These are phyloP conservation scores for Spizaetus ornatus DNA, from an alignment of 2,113 vertebrate genomes.

Conservation along the genomic window DNA sequence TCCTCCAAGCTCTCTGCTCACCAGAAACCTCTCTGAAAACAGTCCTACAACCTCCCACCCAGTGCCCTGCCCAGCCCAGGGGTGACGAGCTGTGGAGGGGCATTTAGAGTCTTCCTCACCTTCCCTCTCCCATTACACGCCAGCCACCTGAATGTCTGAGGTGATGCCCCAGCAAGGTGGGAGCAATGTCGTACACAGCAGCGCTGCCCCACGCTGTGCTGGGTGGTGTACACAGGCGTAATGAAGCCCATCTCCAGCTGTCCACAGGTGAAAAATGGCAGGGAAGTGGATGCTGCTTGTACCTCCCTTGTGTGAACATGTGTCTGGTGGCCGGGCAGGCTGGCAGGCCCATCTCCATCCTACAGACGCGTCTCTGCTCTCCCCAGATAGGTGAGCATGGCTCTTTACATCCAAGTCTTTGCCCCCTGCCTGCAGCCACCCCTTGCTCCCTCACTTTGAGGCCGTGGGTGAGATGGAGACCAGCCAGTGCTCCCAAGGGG, in stretches of 20 bases:
- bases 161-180: not conserved
- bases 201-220: fast-evolving
- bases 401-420: not conserved
- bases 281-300: not conserved
- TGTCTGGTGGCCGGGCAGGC: fast-evolving
- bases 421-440: not conserved
- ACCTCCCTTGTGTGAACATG: fast-evolving
- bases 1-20: not conserved
- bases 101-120: not conserved
- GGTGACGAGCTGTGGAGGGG: not conserved
- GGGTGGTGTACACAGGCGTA: fast-evolving
- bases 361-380: not conserved
- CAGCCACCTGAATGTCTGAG: not conserved
- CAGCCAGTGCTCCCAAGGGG: not conserved
- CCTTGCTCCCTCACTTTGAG: not conserved
- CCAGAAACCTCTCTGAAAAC: not conserved
- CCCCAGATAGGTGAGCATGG: not conserved
- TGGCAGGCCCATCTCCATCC: not conserved
- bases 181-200: fast-evolving
- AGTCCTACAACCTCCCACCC: not conserved
- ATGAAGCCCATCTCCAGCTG: not conserved
- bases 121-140: not conserved
- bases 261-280: not conserved
- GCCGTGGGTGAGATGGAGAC: not conserved
- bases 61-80: fast-evolving